A percentile compares a stretch with the other conserved stretches of the same genome.
Conservation (phyloP, 2,797 vertebrate species). For the Linurgus olivaceus region DNA sequence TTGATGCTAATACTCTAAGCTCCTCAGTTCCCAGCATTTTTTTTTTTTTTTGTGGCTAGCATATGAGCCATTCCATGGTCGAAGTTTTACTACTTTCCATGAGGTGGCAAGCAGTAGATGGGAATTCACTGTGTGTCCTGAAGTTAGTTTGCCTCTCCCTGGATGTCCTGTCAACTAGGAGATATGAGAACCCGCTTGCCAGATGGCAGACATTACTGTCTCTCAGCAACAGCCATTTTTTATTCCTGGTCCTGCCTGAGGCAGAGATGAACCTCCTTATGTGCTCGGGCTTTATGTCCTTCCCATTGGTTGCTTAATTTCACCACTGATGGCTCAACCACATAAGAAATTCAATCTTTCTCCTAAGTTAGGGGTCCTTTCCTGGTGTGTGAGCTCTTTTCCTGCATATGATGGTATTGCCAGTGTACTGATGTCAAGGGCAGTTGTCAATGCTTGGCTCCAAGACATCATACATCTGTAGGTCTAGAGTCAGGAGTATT, state of each 20-base stretch:
- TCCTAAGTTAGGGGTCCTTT: not conserved
- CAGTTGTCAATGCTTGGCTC: not conserved
- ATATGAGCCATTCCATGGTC: not conserved
- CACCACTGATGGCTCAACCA: not conserved
- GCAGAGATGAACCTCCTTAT: not conserved
- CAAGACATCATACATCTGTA: not conserved
- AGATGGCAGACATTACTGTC: not conserved
- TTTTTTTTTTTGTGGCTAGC: not conserved
- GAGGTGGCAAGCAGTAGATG: not conserved
- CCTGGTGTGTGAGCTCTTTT: not conserved
- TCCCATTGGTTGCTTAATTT: not conserved
- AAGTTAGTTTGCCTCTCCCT: not conserved
- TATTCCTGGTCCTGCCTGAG: not conserved
- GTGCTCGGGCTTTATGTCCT: not conserved
- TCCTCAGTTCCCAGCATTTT: not conserved
- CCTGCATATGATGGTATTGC: not conserved
- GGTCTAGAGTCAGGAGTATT: not conserved
- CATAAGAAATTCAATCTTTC: not conserved
- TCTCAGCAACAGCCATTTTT: not conserved
- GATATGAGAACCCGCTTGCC: not conserved
- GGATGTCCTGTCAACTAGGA: not conserved
- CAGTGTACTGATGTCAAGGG: not conserved
- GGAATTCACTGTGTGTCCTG: not conserved
- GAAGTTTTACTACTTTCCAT: not conserved
- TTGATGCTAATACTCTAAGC: slow-evolving; percentile 6